Evolutionary conservation across 2,113 vertebrate genomes (phyloP).

Genomic region (Canis aureus): DNA sequence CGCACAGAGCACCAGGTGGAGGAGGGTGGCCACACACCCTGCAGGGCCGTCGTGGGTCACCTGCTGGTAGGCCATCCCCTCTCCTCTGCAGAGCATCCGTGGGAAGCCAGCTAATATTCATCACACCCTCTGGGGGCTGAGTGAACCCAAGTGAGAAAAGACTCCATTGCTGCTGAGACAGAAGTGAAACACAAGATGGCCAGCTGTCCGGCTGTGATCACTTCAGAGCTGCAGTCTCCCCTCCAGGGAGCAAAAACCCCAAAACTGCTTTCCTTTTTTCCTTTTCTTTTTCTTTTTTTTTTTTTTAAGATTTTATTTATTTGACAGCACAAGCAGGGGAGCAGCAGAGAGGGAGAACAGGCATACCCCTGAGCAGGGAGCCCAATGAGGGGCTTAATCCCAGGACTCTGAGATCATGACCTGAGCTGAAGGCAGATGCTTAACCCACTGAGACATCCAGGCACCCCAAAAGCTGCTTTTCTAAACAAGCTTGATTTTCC

Average conservation of each 20-base stretch:
- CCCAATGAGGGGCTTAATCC: too few relatives aligned
- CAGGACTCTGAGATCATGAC: too few relatives aligned
- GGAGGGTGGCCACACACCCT: too few relatives aligned
- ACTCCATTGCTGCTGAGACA: background rate
- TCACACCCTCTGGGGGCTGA: fast-evolving
- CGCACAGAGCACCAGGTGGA: too few relatives aligned
- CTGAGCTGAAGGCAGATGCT: too few relatives aligned
- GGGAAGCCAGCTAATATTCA: background rate
- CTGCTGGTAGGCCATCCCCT: fast-evolving
- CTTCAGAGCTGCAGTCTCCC: background rate
- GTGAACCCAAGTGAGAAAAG: background rate
- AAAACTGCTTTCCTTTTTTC: too few relatives aligned
- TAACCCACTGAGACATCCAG: too few relatives aligned
- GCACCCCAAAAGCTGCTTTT: background rate
- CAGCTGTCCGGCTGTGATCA: background rate
- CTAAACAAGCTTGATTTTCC: background rate
- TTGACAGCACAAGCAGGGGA: too few relatives aligned
- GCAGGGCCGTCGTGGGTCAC: background rate
- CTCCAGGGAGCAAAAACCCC: background rate
- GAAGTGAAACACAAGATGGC: fast-evolving
- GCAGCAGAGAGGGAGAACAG: too few relatives aligned
- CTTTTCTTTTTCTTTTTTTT: too few relatives aligned
- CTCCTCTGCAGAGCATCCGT: fast-evolving
- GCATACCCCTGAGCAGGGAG: too few relatives aligned
- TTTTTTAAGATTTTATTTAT: too few relatives aligned